Conservation (phyloP, 2,113 vertebrate genomes). For the Thermophis baileyi region DNA sequence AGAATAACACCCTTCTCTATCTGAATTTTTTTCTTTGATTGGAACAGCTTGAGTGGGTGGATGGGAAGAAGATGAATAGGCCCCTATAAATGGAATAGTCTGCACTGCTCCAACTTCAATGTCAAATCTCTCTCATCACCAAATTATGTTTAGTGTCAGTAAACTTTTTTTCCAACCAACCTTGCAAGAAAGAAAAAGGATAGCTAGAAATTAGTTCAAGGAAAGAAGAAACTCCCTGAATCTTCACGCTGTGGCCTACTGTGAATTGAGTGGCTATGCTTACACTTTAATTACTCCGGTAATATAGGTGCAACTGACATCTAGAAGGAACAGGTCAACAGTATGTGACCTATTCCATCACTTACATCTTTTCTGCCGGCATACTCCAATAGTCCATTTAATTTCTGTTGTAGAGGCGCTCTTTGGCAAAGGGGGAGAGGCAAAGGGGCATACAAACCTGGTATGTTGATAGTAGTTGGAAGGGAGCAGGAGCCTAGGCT, state of each 20-base stretch:
- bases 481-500: slow-evolving; percentile 69
- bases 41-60: not conserved
- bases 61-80: not conserved
- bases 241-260: not conserved
- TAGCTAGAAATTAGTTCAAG: not conserved
- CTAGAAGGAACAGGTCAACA: not conserved
- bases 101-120: not conserved
- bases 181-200: not conserved
- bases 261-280: not conserved
- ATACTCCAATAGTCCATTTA: not conserved
- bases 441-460: slow-evolving; percentile 79
- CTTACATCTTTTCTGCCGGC: not conserved
- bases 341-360: not conserved
- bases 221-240: not conserved
- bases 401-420: not conserved
- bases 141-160: not conserved
- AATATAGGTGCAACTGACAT: not conserved
- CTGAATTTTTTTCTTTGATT: not conserved
- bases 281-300: not conserved
- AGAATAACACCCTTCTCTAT: not conserved
- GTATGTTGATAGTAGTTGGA: slow-evolving; percentile 72
- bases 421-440: not conserved
- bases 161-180: not conserved
- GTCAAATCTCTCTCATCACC: not conserved
- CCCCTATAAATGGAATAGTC: not conserved